These are phyloP conservation scores for Mandrillus leucophaeus DNA, from an alignment of 2,113 vertebrate species.

Conservation along the genomic window DNA sequence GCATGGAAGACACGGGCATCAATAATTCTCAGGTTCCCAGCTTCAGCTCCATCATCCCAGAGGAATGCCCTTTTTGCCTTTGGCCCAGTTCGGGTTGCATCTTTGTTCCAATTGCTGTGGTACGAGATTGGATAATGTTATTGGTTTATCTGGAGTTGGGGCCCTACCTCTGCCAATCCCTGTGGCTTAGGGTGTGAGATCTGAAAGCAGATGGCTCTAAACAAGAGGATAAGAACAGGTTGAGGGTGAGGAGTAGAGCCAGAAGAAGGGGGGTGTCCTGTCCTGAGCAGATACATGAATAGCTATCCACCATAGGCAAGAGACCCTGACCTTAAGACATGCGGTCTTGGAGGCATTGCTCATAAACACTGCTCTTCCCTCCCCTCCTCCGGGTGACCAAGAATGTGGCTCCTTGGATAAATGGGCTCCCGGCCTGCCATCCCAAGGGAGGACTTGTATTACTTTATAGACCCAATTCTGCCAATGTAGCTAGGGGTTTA, in stretches of 20 bases:
- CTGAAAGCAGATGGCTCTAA: not conserved
- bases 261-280: no score
- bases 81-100: not conserved
- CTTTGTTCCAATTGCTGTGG: not conserved
- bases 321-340: not conserved
- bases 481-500: not conserved
- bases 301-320: not conserved
- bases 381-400: not conserved
- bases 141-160: not conserved
- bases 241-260: not conserved
- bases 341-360: not conserved
- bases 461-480: conserved; percentile 27
- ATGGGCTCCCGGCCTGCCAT: not conserved
- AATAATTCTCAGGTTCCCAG: rapidly evolving
- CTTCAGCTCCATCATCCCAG: not conserved
- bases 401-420: not conserved
- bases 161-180: not conserved
- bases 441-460: not conserved
- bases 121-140: not conserved
- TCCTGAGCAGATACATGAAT: not conserved
- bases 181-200: not conserved
- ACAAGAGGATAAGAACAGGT: not conserved
- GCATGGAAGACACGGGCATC: not conserved
- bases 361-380: no score
- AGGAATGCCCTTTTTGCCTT: not conserved